Conservation (phyloP, 2,797 vertebrate species). For the Pempheris klunzingeri region DNA sequence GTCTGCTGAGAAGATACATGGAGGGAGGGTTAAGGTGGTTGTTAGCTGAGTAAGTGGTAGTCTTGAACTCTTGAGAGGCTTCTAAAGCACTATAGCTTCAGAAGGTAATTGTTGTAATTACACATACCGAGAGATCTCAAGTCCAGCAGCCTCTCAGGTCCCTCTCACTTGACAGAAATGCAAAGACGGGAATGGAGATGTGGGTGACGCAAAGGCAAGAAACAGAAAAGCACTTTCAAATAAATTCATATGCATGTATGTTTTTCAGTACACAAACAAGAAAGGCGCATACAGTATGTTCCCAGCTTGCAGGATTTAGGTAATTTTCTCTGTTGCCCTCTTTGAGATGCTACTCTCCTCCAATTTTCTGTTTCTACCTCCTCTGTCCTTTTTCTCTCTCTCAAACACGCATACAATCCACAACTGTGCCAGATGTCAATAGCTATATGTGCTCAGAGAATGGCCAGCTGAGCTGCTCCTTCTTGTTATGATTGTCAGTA, state of each 20-base stretch:
- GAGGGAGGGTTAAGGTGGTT: slow-evolving; percentile 36
- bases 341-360: slow-evolving; percentile 20
- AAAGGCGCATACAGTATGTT: neutral
- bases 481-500: slow-evolving; percentile 68
- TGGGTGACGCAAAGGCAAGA: slow-evolving; percentile 4
- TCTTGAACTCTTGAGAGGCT: slow-evolving; percentile 51
- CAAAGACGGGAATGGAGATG: slow-evolving; percentile 27
- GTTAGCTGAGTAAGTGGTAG: slow-evolving; percentile 46
- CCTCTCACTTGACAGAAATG: slow-evolving; percentile 28
- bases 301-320: slow-evolving; percentile 22
- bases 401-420: slow-evolving; percentile 35
- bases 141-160: slow-evolving; percentile 24
- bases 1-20: slow-evolving; percentile 26
- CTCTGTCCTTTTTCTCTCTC: slow-evolving; percentile 11
- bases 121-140: slow-evolving; percentile 37
- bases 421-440: slow-evolving; percentile 67
- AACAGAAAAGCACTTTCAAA: neutral
- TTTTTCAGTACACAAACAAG: slow-evolving; percentile 5
- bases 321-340: slow-evolving; percentile 12
- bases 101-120: slow-evolving; percentile 75
- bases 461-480: slow-evolving; percentile 61
- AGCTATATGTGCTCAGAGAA: slow-evolving; percentile 64
- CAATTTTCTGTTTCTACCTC: slow-evolving; percentile 4
- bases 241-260: neutral
- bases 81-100: slow-evolving; percentile 49